Evolutionary conservation across 2,113 vertebrate species (phyloP).

Genomic region (Bambusicola thoracicus): DNA sequence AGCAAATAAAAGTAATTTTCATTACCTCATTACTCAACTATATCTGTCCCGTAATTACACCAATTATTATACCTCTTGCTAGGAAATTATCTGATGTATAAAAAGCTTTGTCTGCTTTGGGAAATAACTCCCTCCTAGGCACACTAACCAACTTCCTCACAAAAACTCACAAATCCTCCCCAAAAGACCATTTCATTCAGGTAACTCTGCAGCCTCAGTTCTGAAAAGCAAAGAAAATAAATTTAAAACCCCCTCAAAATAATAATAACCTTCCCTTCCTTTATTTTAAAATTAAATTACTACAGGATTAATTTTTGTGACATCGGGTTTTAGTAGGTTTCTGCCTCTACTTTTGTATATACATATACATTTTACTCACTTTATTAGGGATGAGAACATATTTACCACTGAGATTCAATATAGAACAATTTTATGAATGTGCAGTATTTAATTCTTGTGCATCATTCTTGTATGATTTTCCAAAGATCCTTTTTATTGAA

Average conservation of each 20-base stretch:
- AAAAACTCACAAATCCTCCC: neutral
- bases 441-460: neutral
- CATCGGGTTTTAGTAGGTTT: neutral
- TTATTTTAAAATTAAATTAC: neutral
- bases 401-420: neutral
- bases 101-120: neutral
- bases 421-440: neutral
- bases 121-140: neutral
- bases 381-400: neutral
- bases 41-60: neutral
- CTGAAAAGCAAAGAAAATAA: neutral
- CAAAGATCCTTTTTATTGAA: neutral
- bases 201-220: neutral
- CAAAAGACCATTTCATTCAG: neutral
- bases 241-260: fast-evolving
- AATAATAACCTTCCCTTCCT: neutral
- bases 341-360: neutral
- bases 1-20: neutral
- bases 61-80: neutral
- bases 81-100: neutral
- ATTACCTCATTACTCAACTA: neutral
- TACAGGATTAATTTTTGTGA: neutral
- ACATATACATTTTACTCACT: neutral
- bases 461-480: neutral
- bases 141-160: neutral